Evolutionary conservation across 2,113 vertebrate genomes (phyloP), one percentile per base, ranked within the genome.

Genomic region (Forbesichthys papilliferus): DNA sequence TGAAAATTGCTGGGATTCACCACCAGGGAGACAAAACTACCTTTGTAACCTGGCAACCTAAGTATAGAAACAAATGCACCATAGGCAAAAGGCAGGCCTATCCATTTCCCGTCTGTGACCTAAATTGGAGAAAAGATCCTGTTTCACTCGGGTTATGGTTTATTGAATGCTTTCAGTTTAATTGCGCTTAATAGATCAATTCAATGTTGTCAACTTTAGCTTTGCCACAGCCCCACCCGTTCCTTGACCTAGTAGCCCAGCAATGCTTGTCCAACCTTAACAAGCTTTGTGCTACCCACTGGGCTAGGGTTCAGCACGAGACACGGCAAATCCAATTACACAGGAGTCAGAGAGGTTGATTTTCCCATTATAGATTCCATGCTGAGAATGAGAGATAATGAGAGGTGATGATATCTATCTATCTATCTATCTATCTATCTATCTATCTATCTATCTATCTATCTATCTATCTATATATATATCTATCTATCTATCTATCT

Each of bases 201-300:
- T 72, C 65, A 80, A 73, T 69, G 75, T 90, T 90, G 91, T 89
- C 87, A 87, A 79, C 90, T 86, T 86, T 91, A 89, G 87, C 79
- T 91, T 71, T 75, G 69, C 71, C 49, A 5, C 68, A 1, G 66
- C 77, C 86, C 84, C 86, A 82, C 83, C 88, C 86, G 77, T 77
- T 69, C 75, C 68, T 61, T 48, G 55, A 78, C 82, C 74, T 80
- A 82, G 74, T 74, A 7, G 77, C 76, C 78, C 85, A 75, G 91
- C 87, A 88, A 93, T 94, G 92, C 91, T 93, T 92, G 92, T 94
- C 93, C 93, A 92, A 90, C 89, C 91, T 92, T 94, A 94, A 94
- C 93, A 93, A 93, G 93, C 92, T 93, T 93, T 93, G 90, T 82
- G 89, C 90, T 91, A 88, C 93, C 92, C 89, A 93, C 91, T 94